Percentiles rank a stretch among this genome's conserved stretches.
Conservation (phyloP, 1,140 invertebrate species). For the Whitmania pigra region DNA sequence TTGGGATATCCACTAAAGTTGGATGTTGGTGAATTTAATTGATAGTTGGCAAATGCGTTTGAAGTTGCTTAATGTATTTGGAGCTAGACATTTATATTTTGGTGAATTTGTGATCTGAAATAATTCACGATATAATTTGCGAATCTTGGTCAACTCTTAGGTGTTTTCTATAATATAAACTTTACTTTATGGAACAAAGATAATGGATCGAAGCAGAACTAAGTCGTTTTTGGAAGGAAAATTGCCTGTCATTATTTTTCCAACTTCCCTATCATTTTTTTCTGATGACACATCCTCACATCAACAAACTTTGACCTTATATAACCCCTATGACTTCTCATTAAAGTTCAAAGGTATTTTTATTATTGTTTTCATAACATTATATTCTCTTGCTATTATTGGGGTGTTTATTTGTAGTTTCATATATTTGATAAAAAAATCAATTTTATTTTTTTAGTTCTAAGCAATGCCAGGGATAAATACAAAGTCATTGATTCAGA, state of each 20-base stretch:
- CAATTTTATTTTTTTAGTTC: slow-evolving; percentile 48
- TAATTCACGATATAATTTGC: too few species aligned
- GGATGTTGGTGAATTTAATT: too few species aligned
- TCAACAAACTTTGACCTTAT: slow-evolving; percentile 69
- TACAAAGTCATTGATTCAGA: slow-evolving; percentile 69
- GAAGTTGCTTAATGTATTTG: too few species aligned
- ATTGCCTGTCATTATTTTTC: slow-evolving; percentile 67
- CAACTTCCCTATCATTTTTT: slow-evolving; percentile 62
- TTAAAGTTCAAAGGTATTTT: slow-evolving; percentile 68
- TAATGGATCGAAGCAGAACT: too few species aligned
- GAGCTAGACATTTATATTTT: too few species aligned
- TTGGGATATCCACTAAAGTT: too few species aligned
- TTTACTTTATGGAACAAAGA: too few species aligned
- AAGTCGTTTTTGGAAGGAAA: slow-evolving; percentile 29
- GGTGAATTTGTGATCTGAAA: too few species aligned
- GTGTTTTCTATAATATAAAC: too few species aligned
- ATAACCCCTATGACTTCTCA: slow-evolving; percentile 75
- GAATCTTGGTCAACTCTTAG: too few species aligned
- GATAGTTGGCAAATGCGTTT: too few species aligned
- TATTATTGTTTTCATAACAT: not conserved
- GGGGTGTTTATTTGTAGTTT: not conserved
- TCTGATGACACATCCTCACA: slow-evolving; percentile 59
- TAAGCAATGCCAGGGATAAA: slow-evolving; percentile 64
- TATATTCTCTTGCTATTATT: slow-evolving; percentile 2
- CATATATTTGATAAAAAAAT: not conserved